Percentiles rank a stretch among this genome's conserved stretches.
phyloP scores from a whole-genome alignment of 2,113 vertebrate species.

The Nycticorax nycticorax region DNA sequence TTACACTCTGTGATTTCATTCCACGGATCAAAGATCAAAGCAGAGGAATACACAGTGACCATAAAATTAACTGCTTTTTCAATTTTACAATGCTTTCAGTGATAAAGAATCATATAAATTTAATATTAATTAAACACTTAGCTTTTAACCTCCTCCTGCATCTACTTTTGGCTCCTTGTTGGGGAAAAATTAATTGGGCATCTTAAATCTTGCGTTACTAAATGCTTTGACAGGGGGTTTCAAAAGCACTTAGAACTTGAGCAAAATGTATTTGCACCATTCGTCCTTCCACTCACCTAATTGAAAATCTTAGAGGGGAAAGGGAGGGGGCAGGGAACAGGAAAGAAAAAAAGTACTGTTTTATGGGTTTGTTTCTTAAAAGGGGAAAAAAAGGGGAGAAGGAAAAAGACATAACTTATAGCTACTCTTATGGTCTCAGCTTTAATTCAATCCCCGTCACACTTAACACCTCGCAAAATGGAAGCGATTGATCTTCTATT shows the following conservation, averaged over 20 bases:
- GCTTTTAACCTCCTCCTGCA: constrained; percentile 81
- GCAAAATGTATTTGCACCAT: constrained; percentile 57
- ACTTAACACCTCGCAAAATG: constrained; percentile 54
- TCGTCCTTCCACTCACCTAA: constrained; percentile 71
- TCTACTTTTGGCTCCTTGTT: constrained; percentile 81
- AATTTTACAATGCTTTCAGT: constrained; percentile 81
- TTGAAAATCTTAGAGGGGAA: constrained; percentile 54
- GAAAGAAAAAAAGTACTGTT: constrained; percentile 32
- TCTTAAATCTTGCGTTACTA: constrained; percentile 80
- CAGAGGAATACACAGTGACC: constrained; percentile 75
- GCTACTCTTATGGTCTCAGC: constrained; percentile 1
- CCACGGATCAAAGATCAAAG: constrained; percentile 81
- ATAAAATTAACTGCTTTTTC: constrained; percentile 84
- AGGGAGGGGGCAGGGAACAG: neutral
- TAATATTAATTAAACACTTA: constrained; percentile 88
- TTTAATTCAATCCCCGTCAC: constrained; percentile 52
- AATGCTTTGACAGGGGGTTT: constrained; percentile 76
- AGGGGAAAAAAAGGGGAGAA: neutral
- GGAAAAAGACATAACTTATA: constrained; percentile 53
- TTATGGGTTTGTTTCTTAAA: constrained; percentile 63
- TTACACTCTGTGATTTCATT: constrained; percentile 70
- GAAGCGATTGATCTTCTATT: constrained; percentile 61
- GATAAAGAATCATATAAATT: constrained; percentile 84
- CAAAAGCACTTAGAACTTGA: constrained; percentile 73
- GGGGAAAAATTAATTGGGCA: constrained; percentile 79